Evolutionary conservation across 2,888 invertebrate species (phyloP).

Genomic region (Caenorhabditis sinica): DNA sequence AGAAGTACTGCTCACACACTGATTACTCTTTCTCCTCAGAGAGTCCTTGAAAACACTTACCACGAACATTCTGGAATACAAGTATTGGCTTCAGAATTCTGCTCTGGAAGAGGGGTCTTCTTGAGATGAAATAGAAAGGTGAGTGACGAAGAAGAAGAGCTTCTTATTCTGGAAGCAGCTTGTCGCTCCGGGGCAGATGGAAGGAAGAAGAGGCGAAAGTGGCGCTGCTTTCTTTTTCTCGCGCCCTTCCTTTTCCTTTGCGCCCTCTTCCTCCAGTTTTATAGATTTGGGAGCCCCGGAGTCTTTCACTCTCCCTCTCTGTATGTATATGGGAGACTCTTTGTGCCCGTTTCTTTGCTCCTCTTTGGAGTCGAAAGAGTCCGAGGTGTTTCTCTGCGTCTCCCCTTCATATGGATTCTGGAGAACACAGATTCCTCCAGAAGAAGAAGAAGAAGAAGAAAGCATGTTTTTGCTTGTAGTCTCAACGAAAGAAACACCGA

Average conservation of each 20-base stretch:
- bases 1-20: not conserved
- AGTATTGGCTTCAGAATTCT: constrained; percentile 54
- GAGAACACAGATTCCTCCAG: constrained; percentile 47
- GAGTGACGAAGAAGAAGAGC: constrained; percentile 18
- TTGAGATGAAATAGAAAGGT: constrained; percentile 4
- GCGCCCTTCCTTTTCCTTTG: constrained; percentile 42
- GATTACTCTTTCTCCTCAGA: constrained; percentile 2
- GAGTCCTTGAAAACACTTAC: constrained; percentile 39
- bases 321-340: constrained; percentile 46
- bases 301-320: constrained; percentile 24
- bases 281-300: constrained; percentile 51
- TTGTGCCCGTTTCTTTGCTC: constrained; percentile 17
- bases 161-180: constrained; percentile 30
- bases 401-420: constrained; percentile 3
- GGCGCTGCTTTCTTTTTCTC: constrained; percentile 55
- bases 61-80: constrained; percentile 63
- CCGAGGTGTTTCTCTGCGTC: constrained; percentile 48
- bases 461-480: constrained; percentile 30
- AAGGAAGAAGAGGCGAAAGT: constrained; percentile 10
- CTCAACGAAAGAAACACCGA: constrained; percentile 1
- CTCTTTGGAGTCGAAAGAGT: constrained; percentile 38
- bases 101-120: constrained; percentile 21
- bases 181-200: constrained; percentile 36
- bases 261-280: constrained; percentile 57
- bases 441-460: not conserved